Evolutionary conservation across 2,797 vertebrate genomes (phyloP).

Genomic region (Eupleurogrammus muticus): DNA sequence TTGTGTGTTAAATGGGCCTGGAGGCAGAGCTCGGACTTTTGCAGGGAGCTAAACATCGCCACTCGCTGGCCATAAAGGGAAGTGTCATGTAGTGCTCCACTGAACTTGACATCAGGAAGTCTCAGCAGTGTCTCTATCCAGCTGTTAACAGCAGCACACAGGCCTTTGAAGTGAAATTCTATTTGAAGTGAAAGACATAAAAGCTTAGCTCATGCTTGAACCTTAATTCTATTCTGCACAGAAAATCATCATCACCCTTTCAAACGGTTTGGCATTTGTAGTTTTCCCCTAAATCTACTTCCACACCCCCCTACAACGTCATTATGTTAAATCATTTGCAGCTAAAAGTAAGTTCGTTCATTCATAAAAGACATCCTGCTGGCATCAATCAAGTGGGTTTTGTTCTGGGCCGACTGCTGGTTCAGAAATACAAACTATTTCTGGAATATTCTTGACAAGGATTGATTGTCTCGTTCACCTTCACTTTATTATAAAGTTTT

Average conservation of each 20-base stretch:
- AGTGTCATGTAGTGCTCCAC: conserved; percentile 53
- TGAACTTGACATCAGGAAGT: conserved; percentile 62
- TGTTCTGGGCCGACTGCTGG: conserved; percentile 15
- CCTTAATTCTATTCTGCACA: conserved; percentile 27
- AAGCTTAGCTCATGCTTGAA: conserved; percentile 61
- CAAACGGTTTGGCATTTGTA: not conserved
- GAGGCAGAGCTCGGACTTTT: not conserved
- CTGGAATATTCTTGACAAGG: not conserved
- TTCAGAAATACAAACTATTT: conserved; percentile 8
- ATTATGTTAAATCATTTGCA: not conserved
- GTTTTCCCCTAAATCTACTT: not conserved
- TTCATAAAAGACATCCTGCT: conserved; percentile 10
- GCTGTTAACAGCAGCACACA: conserved; percentile 64
- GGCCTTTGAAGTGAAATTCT: conserved; percentile 59
- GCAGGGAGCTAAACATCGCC: conserved; percentile 55
- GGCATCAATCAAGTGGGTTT: conserved; percentile 6
- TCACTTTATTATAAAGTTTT: not conserved
- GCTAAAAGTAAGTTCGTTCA: not conserved
- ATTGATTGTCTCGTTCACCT: not conserved
- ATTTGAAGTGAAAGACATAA: conserved; percentile 55
- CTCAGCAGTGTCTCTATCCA: conserved; percentile 57
- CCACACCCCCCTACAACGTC: not conserved
- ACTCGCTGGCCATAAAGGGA: conserved; percentile 45
- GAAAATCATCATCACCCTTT: conserved; percentile 13
- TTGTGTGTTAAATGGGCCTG: not conserved